phyloP scores from a whole-genome alignment of 1,140 invertebrate species.

The Drosophila suzukii region DNA sequence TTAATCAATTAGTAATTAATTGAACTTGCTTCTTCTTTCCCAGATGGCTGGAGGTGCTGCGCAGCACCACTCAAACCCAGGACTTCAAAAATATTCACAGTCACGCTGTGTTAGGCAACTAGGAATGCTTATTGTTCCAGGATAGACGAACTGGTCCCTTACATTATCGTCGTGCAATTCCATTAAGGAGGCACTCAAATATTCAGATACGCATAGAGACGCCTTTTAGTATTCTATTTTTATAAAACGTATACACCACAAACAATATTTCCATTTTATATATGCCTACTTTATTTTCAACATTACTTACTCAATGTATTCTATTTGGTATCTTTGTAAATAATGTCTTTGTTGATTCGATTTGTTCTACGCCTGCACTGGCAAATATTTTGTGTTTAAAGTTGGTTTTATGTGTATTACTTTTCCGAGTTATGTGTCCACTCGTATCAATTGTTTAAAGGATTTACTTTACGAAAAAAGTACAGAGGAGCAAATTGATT shows the following conservation, averaged over 20 bases:
- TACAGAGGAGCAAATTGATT: conserved; percentile 21
- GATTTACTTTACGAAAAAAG: conserved; percentile 8
- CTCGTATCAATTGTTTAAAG: conserved; percentile 33
- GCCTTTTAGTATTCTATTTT: conserved; percentile 73
- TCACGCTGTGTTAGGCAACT: conserved; percentile 64
- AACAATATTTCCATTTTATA: conserved; percentile 62
- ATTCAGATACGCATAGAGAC: conserved; percentile 48
- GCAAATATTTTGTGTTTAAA: conserved; percentile 20
- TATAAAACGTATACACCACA: conserved; percentile 69
- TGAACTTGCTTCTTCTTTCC: conserved; percentile 7
- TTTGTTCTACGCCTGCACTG: conserved; percentile 38
- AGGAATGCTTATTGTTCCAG: not conserved
- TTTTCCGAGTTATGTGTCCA: conserved; percentile 21
- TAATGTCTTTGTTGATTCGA: conserved; percentile 45
- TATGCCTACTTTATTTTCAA: conserved; percentile 31
- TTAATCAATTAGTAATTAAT: not conserved
- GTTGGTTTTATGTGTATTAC: conserved; percentile 27
- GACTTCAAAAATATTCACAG: conserved; percentile 82
- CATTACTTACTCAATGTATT: conserved; percentile 26
- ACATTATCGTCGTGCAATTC: conserved; percentile 64
- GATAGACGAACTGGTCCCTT: not conserved
- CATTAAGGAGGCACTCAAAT: conserved; percentile 42
- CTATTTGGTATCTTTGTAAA: conserved; percentile 60
- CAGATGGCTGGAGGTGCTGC: conserved; percentile 80
- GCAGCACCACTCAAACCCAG: conserved; percentile 83